Evolutionary conservation across 2,797 vertebrate species (phyloP).

Genomic region (Coreius guichenoti): DNA sequence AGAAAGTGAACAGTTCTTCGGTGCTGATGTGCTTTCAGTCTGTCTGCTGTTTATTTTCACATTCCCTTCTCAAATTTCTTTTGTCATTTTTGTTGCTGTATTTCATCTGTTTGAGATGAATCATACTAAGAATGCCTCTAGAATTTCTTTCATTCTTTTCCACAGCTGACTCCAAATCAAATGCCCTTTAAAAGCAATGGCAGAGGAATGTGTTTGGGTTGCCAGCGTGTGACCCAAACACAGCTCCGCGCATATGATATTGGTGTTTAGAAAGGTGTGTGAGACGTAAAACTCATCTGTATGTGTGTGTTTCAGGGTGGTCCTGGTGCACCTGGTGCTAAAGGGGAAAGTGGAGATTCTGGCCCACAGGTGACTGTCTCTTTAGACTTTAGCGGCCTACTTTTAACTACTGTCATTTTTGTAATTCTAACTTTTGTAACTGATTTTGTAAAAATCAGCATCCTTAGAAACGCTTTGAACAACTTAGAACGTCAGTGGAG

Average conservation of each 20-base stretch:
- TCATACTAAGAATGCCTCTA: background rate
- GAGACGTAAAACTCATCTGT: slow-evolving; percentile 24
- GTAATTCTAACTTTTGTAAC: too few relatives aligned
- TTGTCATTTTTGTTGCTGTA: slow-evolving; percentile 6
- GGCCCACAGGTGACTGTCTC: slow-evolving; percentile 86
- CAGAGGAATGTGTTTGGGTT: slow-evolving; percentile 14
- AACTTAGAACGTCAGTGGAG: too few relatives aligned
- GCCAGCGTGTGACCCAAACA: slow-evolving; percentile 16
- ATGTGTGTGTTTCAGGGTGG: slow-evolving; percentile 78
- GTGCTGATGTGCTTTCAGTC: slow-evolving; percentile 7
- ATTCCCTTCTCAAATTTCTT: background rate
- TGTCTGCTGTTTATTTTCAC: slow-evolving; percentile 15
- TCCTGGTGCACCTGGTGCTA: slow-evolving; percentile 88
- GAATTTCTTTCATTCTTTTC: slow-evolving; percentile 12
- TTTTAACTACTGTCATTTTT: background rate
- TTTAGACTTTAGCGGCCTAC: background rate
- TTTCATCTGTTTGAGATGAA: background rate
- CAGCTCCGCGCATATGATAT: background rate
- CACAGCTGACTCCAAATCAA: slow-evolving; percentile 14
- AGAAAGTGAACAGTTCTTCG: slow-evolving; percentile 6
- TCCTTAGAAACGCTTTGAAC: too few relatives aligned
- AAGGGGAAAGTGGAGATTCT: slow-evolving; percentile 91
- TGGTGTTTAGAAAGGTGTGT: slow-evolving; percentile 28
- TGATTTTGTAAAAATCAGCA: too few relatives aligned
- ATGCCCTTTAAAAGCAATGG: background rate